phyloP scores from a whole-genome alignment of 2,888 invertebrate genomes.

The Amphipoea oculea region DNA sequence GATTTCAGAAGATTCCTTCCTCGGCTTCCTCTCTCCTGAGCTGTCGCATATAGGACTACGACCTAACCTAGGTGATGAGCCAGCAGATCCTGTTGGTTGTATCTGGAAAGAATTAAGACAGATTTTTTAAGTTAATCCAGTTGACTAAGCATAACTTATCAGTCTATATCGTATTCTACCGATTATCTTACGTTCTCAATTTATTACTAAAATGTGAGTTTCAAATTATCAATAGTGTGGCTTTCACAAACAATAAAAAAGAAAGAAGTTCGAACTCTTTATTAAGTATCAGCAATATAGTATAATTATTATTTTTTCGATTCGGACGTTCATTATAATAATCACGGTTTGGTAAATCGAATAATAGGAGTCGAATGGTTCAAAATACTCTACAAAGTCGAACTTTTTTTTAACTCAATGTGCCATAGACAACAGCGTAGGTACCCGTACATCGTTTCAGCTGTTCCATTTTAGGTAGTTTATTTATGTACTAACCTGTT shows the following conservation, averaged over 20 bases:
- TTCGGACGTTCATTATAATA: not conserved
- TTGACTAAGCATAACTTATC: not conserved
- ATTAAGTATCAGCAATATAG: too few relatives aligned
- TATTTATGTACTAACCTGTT: conserved; percentile 91
- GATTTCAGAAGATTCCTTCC: conserved; percentile 96
- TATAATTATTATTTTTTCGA: too few relatives aligned
- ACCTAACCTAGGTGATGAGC: conserved; percentile 86
- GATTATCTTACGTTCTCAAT: not conserved
- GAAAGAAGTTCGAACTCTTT: not conserved
- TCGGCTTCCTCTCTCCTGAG: conserved; percentile 91
- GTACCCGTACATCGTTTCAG: not conserved
- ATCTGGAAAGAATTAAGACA: conserved; percentile 74
- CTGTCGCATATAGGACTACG: conserved; percentile 85
- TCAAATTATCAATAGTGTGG: not conserved
- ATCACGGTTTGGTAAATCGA: too few relatives aligned
- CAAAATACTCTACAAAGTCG: too few relatives aligned
- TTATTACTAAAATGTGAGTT: not conserved
- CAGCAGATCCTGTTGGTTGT: conserved; percentile 87
- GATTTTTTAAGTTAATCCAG: not conserved
- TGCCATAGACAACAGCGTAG: not conserved
- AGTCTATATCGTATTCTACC: not conserved
- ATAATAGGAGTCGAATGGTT: too few relatives aligned
- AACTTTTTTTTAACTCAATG: not conserved
- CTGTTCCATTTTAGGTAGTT: not conserved
- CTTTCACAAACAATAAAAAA: not conserved